Base-by-base conservation (phyloP, 2,797 vertebrate genomes). In the Spatula clypeata region DNA sequence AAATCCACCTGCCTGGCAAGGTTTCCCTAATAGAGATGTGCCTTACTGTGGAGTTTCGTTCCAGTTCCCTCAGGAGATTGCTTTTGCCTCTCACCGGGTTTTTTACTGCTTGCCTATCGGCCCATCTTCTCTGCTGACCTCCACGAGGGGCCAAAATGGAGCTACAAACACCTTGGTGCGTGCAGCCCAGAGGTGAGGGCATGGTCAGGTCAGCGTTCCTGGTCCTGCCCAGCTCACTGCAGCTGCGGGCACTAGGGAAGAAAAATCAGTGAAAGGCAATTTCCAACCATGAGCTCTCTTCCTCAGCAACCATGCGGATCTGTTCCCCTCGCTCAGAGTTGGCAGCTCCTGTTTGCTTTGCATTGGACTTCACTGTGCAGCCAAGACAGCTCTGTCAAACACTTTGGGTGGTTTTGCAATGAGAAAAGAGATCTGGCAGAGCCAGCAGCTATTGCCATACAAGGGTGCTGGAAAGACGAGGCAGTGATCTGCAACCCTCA, bases 281-380 rank as follows among this genome's bases (percentile, higher is more conserved):
- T 75, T 72, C n/a, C 24, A 69, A 12, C 19, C 20, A 3, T 64
- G 6, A 31, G 4, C 6, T 72, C 26, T 77, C 29, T 57, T 80
- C 45, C 40, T 55, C 45, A 71, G 21, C 18, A 13, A 23, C 38
- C 2, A 0, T 44, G 40, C 18, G 34, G 38, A 36, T 86, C 71
- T 54, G n/a, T 12, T 45, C 54, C 20, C 34, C n/a, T 44, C 24
- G n/a, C 51, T 55, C 40, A 34, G 70, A 81, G 23, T 34, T 92
- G 54, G 34, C 53, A 69, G n/a, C 71, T 76, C 19, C 11, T 87
- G 54, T 92, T 95, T 93, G 38, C 60, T 85, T 79, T 84, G 65
- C 32, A 4, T 6, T 32, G 38, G 15, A 26, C 40, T 74, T 90
- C 7, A 0, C 69, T 4, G 0, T 32, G 23, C 65, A 47, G 61